Percentiles rank a stretch among this genome's conserved stretches.
Evolutionary conservation across 2,888 invertebrate genomes (phyloP).

Genomic region (Drosophila monieri): DNA sequence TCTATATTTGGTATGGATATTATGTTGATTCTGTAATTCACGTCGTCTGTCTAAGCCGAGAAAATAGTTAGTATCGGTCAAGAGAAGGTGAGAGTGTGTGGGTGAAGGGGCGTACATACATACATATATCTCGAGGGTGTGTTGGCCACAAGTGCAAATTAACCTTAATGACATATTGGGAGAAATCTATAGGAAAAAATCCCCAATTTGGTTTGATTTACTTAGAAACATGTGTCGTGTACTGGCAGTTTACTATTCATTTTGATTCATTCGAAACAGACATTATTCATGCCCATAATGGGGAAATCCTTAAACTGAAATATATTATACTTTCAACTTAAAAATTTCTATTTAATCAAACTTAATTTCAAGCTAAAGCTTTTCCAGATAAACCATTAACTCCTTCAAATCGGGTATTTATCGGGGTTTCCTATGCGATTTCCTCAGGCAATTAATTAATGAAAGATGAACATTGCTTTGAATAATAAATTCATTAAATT

Average conservation of each 20-base stretch:
- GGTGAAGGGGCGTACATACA: slow-evolving; percentile 4
- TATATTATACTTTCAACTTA: too few species aligned
- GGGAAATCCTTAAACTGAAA: not conserved
- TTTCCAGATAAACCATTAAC: too few species aligned
- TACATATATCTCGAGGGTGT: slow-evolving; percentile 7
- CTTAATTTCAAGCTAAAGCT: too few species aligned
- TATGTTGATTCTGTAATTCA: slow-evolving; percentile 42
- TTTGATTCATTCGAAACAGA: not conserved
- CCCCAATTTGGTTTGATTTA: slow-evolving; percentile 7
- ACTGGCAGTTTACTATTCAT: not conserved
- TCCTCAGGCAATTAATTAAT: too few species aligned
- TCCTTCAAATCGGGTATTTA: too few species aligned
- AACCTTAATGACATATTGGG: slow-evolving; percentile 19
- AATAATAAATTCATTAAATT: not conserved
- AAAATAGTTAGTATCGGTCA: not conserved
- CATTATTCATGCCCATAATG: not conserved
- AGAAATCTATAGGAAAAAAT: slow-evolving; percentile 15
- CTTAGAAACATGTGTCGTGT: not conserved
- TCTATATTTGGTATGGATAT: slow-evolving; percentile 43
- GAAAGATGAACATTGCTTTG: not conserved
- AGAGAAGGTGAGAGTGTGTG: not conserved
- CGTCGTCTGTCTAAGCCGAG: slow-evolving; percentile 20
- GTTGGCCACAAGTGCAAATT: slow-evolving; percentile 26
- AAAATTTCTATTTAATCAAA: too few species aligned
- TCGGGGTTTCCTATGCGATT: too few species aligned